Evolutionary conservation across 2,797 vertebrate genomes (phyloP), one percentile per base, ranked within the genome.

Genomic region (Megalops cyprinoides): DNA sequence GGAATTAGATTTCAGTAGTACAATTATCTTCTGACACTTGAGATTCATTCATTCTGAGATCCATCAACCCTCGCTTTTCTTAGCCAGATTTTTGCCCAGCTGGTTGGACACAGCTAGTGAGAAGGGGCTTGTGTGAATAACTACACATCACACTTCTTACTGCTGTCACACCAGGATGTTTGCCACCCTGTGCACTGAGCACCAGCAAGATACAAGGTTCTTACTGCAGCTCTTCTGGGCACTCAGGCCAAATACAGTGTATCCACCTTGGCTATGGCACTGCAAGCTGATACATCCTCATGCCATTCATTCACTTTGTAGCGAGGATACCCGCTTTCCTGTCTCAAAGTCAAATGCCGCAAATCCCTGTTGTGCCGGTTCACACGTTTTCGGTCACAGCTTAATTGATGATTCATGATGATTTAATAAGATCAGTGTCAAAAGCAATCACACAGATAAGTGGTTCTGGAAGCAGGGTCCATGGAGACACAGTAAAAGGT

Each of bases 351-450:
- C 84, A 85, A 85, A 79, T 78, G 37, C 76, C 82, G 78, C 48
- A 81, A 83, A 85, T 87, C 82, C 82, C 71, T 34, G 73, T 75
- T 78, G 74, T 55, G 53, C 73, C 23, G 39, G 44, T 23, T 78
- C 81, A 51, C 60, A 74, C 44, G 44, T 74, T 81, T 81, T 82
- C 31, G 39, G 82, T 55, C 56, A 51, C 62, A 71, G 77, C 71
- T 85, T 88, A 86, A 86, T 87, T 87, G 86, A 87, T 85, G 85
- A 85, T 83, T 89, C 86, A 86, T 86, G 84, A 88, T 86, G 78
- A 82, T 87, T 87, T 88, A 88, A 89, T 88, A 84, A 49, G 83
- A 89, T 89, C 86, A 87, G 83, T 86, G 87, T 87, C 88, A 79
- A 84, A 84, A 83, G 86, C 88, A 89, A 86, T 89, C 79, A 82